Percentiles rank a stretch among this genome's conserved stretches.
phyloP scores from a whole-genome alignment of 1,140 invertebrate species.

The Ptiloglossa arizonensis region DNA sequence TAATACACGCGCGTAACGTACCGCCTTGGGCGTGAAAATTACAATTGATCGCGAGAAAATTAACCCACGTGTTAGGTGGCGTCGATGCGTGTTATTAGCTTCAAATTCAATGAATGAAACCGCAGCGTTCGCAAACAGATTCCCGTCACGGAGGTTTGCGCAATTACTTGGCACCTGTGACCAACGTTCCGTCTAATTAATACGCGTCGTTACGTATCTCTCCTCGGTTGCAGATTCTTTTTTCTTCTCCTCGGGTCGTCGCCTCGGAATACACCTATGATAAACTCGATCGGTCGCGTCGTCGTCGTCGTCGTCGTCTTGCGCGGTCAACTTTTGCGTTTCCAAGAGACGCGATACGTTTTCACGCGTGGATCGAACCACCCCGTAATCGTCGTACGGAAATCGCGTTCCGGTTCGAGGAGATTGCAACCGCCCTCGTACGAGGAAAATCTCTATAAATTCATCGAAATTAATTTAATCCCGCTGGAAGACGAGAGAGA shows the following conservation, averaged over 20 bases:
- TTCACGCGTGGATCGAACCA: constrained; percentile 6
- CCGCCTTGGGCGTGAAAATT: not conserved
- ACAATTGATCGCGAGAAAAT: constrained; percentile 50
- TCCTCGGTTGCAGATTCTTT: not conserved
- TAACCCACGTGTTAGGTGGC: constrained; percentile 31
- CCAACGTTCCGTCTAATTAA: constrained; percentile 38
- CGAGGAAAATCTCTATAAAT: constrained; percentile 59
- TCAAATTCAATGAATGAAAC: constrained; percentile 60
- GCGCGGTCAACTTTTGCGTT: constrained; percentile 5
- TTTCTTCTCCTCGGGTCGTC: not conserved
- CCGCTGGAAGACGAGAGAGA: constrained; percentile 38
- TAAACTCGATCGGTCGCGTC: no score
- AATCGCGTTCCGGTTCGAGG: constrained; percentile 30
- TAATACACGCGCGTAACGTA: not conserved
- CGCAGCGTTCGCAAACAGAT: constrained; percentile 50
- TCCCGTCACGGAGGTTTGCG: constrained; percentile 30
- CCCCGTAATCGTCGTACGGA: constrained; percentile 26
- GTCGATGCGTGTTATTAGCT: constrained; percentile 55
- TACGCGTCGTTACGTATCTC: constrained; percentile 26
- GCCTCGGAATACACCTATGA: no score
- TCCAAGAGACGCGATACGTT: not conserved
- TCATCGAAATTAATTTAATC: constrained; percentile 66
- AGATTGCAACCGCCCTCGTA: constrained; percentile 46
- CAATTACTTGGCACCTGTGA: constrained; percentile 34
- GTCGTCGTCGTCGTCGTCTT: no score